A percentile compares a stretch with the other conserved stretches of the same genome.
Conservation (phyloP, 2,113 vertebrate genomes). For the Sturnira hondurensis region DNA sequence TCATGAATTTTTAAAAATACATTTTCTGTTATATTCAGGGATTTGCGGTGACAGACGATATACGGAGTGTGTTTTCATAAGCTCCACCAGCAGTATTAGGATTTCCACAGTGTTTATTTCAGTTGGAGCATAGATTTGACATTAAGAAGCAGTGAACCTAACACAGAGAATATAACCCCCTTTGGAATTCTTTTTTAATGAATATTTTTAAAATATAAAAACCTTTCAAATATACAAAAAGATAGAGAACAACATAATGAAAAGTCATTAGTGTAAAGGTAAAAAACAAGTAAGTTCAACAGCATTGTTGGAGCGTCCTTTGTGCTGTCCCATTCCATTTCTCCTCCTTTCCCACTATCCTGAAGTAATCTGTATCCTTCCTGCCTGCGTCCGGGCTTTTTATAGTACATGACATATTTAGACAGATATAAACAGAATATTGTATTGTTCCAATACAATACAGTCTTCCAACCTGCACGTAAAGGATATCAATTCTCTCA, state of each 20-base stretch:
- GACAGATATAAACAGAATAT: not conserved
- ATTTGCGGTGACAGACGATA: not conserved
- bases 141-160: not conserved
- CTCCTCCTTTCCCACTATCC: not conserved
- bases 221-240: not conserved
- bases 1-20: not conserved
- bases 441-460: not conserved
- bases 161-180: not conserved
- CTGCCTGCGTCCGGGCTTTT: not conserved
- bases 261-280: not conserved
- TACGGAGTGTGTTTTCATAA: not conserved
- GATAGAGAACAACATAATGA: not conserved
- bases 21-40: not conserved
- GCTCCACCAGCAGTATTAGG: not conserved
- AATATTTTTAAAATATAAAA: slow-evolving; percentile 22
- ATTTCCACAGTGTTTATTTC: slow-evolving; percentile 4
- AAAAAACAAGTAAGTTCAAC: not conserved
- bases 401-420: not conserved
- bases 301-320: not conserved
- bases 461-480: not conserved
- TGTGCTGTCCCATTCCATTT: not conserved
- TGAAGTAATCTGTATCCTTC: not conserved
- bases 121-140: not conserved
- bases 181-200: not conserved
- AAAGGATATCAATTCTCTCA: not conserved